A percentile compares a stretch with the other conserved stretches of the same genome.
phyloP scores from a whole-genome alignment of 2,888 invertebrate species.

The Clanis bilineata region DNA sequence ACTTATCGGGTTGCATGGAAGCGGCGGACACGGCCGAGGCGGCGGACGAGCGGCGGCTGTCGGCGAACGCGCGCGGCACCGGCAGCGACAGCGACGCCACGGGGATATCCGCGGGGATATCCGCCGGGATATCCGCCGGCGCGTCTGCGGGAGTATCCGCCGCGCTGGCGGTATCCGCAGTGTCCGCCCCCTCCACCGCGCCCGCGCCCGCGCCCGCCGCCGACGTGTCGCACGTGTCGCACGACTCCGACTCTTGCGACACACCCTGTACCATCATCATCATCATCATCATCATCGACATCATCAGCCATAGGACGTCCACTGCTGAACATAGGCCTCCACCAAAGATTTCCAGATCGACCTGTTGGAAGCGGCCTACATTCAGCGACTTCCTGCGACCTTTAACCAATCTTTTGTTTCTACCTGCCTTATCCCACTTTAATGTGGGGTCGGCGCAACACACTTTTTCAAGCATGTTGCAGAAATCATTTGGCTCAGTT shows the following conservation, averaged over 20 bases:
- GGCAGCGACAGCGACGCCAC: conserved; percentile 74
- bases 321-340: no score
- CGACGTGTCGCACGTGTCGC: conserved; percentile 47
- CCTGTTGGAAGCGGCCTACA: no score
- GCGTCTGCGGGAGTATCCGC: conserved; percentile 83
- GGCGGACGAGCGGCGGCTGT: conserved; percentile 87
- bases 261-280: conserved; percentile 30
- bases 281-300: no score
- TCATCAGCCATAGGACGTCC: no score
- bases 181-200: conserved; percentile 24
- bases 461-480: no score
- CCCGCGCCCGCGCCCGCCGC: conserved; percentile 30
- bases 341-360: no score
- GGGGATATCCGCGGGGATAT: conserved; percentile 19
- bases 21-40: conserved; percentile 73
- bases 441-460: no score
- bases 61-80: conserved; percentile 90
- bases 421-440: no score
- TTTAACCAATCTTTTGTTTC: no score
- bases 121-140: conserved; percentile 73
- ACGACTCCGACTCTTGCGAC: conserved; percentile 47
- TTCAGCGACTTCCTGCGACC: no score
- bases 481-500: no score
- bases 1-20: conserved; percentile 74
- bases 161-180: conserved; percentile 51